These are phyloP conservation scores for Drosophila bocqueti DNA, from an alignment of 1,140 invertebrate species.

Conservation along the genomic window DNA sequence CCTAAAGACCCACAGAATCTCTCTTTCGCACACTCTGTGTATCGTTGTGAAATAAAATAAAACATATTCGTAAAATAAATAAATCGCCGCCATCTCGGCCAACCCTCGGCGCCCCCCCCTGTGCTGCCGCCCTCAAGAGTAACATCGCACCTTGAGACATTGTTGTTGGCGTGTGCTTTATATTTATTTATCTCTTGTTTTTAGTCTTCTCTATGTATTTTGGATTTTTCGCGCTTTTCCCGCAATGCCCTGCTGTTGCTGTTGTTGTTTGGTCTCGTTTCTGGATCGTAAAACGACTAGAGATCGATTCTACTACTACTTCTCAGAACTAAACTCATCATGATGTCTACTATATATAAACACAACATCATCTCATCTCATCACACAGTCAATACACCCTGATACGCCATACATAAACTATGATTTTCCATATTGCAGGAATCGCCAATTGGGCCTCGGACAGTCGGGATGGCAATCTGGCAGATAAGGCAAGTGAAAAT, in stretches of 20 bases:
- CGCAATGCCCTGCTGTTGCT: slow-evolving; percentile 1
- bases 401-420: slow-evolving; percentile 17
- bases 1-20: slow-evolving; percentile 11
- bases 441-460: slow-evolving; percentile 83
- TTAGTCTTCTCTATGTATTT: slow-evolving; percentile 20
- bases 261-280: slow-evolving; percentile 38
- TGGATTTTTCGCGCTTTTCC: slow-evolving; percentile 17
- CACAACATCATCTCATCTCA: slow-evolving; percentile 6
- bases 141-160: slow-evolving; percentile 62
- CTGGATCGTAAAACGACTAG: slow-evolving; percentile 35
- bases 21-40: slow-evolving; percentile 14
- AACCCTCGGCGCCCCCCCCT: neutral
- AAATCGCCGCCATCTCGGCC: slow-evolving; percentile 37
- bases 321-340: slow-evolving; percentile 18
- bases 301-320: slow-evolving; percentile 36
- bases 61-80: slow-evolving; percentile 79
- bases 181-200: slow-evolving; percentile 4
- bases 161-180: slow-evolving; percentile 35
- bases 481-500: slow-evolving; percentile 81
- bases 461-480: slow-evolving; percentile 79
- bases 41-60: slow-evolving; percentile 71
- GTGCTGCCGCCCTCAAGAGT: neutral
- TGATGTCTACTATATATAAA: slow-evolving; percentile 20
- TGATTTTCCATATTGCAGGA: slow-evolving; percentile 70
- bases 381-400: neutral